Evolutionary conservation across 2,797 vertebrate genomes (phyloP).

Genomic region (Staurois parvus): DNA sequence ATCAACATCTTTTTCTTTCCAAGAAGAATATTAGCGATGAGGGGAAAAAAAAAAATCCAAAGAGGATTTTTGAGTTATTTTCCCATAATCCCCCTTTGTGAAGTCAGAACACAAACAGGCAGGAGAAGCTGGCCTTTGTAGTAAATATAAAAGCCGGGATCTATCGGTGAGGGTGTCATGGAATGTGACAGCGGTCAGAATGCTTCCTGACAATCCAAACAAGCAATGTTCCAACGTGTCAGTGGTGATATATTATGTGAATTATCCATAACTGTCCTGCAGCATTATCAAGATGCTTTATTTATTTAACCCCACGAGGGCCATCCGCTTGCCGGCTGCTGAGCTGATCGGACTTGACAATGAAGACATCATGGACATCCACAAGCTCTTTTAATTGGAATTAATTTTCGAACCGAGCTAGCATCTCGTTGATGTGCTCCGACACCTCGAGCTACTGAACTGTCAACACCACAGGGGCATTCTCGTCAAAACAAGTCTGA

Average conservation of each 20-base stretch:
- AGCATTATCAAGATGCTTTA: constrained; percentile 3
- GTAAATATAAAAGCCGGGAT: constrained; percentile 64
- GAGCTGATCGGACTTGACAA: background rate
- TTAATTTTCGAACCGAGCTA: background rate
- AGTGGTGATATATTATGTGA: constrained; percentile 69
- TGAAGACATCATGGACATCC: background rate
- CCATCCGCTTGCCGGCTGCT: background rate
- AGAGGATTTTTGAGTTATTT: background rate
- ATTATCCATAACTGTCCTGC: constrained; percentile 65
- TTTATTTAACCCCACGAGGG: constrained; percentile 25
- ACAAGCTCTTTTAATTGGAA: constrained; percentile 1
- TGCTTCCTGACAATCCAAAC: constrained; percentile 71
- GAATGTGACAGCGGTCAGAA: constrained; percentile 66
- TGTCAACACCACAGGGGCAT: background rate
- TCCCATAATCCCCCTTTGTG: constrained; percentile 42
- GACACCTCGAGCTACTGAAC: background rate
- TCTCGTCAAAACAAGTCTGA: background rate
- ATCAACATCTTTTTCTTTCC: constrained; percentile 11
- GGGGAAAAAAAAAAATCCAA: background rate
- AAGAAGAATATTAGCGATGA: background rate
- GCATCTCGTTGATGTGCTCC: background rate
- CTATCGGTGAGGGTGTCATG: constrained; percentile 63
- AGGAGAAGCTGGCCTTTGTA: constrained; percentile 57
- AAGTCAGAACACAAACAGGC: constrained; percentile 50
- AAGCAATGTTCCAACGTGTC: constrained; percentile 67